Percentiles rank a stretch among this genome's conserved stretches.
Conservation (phyloP, 2,113 vertebrate species). For the Atrichornis clamosus region DNA sequence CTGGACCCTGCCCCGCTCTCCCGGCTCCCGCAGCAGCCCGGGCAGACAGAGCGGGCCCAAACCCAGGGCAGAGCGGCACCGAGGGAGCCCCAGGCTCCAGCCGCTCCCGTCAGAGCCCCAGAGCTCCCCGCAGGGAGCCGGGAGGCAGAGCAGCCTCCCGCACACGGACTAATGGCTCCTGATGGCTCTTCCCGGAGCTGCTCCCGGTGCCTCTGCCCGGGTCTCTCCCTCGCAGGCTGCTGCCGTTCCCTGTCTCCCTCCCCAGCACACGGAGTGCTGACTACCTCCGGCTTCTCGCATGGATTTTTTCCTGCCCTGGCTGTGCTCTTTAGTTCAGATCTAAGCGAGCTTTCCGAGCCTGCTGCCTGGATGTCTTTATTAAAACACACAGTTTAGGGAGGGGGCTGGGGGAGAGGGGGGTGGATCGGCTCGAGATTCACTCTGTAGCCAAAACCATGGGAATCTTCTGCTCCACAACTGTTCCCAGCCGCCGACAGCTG, state of each 20-base stretch:
- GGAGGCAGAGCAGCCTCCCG: not conserved
- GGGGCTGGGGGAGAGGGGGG: not conserved
- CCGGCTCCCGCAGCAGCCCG: not conserved
- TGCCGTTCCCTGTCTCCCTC: not conserved
- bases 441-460: conserved; percentile 21
- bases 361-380: not conserved
- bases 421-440: not conserved
- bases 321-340: not conserved
- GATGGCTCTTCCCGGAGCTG: not conserved
- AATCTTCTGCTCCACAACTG: conserved; percentile 50
- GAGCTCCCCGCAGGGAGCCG: not conserved
- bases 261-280: not conserved
- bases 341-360: not conserved
- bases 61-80: not conserved
- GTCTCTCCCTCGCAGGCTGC: not conserved
- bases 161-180: not conserved
- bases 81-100: not conserved
- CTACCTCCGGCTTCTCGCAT: not conserved
- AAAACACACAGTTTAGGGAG: not conserved
- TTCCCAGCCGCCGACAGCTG: conserved; percentile 12
- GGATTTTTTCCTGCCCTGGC: not conserved
- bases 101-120: not conserved
- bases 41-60: rapidly evolving
- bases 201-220: not conserved
- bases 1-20: not conserved